Conservation (phyloP, 2,888 invertebrate species). For the Erannis defoliaria region DNA sequence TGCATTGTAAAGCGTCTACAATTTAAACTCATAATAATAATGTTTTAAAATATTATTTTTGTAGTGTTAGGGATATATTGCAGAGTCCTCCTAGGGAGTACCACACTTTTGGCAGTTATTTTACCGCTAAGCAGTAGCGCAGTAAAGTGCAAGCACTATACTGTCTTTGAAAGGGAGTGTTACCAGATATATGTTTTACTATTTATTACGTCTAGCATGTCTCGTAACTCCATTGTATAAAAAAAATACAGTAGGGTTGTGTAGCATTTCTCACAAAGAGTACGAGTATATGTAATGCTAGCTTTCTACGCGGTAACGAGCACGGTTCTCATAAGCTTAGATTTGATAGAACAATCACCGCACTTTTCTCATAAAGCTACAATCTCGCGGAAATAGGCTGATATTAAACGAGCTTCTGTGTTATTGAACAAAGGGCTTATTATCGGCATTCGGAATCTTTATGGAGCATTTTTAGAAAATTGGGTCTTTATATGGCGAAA, state of each 20-base stretch:
- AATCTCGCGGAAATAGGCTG: slow-evolving; percentile 66
- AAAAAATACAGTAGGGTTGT: too few species aligned
- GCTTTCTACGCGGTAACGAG: slow-evolving; percentile 60
- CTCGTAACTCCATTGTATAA: too few species aligned
- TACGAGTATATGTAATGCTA: slow-evolving; percentile 40
- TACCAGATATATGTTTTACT: too few species aligned
- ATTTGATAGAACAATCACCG: slow-evolving; percentile 75
- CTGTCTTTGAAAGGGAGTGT: too few species aligned
- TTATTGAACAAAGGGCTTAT: slow-evolving; percentile 49
- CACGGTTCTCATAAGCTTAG: slow-evolving; percentile 66
- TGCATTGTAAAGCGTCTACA: slow-evolving; percentile 45
- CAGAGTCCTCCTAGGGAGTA: too few species aligned
- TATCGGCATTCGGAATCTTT: slow-evolving; percentile 42
- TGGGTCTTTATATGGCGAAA: slow-evolving; percentile 24
- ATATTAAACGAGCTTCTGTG: slow-evolving; percentile 55
- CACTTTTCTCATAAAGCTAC: slow-evolving; percentile 70
- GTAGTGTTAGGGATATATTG: too few species aligned
- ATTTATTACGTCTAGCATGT: too few species aligned
- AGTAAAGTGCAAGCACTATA: too few species aligned
- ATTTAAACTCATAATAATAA: slow-evolving; percentile 42
- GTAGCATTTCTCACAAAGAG: slow-evolving; percentile 66
- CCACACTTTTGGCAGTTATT: too few species aligned
- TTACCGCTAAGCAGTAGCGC: too few species aligned
- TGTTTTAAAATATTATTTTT: too few species aligned
- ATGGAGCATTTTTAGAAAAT: slow-evolving; percentile 37